phyloP scores from a whole-genome alignment of 2,888 invertebrate species.

The Cetonia aurata region DNA sequence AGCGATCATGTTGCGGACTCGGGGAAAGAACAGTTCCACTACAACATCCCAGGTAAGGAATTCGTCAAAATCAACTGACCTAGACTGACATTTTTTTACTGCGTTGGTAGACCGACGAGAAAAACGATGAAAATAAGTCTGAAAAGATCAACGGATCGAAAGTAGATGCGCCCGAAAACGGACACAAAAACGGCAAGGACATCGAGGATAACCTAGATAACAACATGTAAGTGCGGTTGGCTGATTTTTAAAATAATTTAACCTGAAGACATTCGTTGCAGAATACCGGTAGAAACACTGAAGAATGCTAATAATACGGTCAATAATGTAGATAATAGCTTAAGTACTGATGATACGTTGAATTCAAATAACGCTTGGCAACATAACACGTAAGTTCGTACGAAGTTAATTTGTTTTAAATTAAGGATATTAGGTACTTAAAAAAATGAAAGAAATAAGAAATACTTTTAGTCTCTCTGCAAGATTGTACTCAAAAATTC shows the following conservation, averaged over 20 bases:
- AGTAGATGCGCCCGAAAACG: constrained; percentile 55
- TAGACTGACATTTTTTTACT: constrained; percentile 22
- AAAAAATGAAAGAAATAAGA: no score
- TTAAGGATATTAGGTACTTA: constrained; percentile 24
- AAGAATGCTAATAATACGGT: constrained; percentile 65
- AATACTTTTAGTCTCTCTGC: no score
- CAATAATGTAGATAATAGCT: constrained; percentile 62
- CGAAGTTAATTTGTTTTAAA: not conserved
- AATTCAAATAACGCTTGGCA: constrained; percentile 67
- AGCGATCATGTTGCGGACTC: constrained; percentile 93
- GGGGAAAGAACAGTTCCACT: constrained; percentile 66
- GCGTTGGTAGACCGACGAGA: constrained; percentile 56
- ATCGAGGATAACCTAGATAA: constrained; percentile 63
- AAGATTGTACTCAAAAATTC: no score
- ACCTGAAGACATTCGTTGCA: constrained; percentile 53
- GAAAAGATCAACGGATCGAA: constrained; percentile 63
- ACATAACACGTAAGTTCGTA: constrained; percentile 57
- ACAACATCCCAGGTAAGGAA: constrained; percentile 52
- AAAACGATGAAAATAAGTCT: constrained; percentile 55
- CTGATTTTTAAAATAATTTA: constrained; percentile 23
- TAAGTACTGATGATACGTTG: constrained; percentile 64
- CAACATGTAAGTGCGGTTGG: constrained; percentile 60
- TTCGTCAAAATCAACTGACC: not conserved
- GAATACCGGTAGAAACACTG: constrained; percentile 64
- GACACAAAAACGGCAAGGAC: constrained; percentile 63